phyloP scores from a whole-genome alignment of 2,888 invertebrate genomes.

The Pyrgus malvae region DNA sequence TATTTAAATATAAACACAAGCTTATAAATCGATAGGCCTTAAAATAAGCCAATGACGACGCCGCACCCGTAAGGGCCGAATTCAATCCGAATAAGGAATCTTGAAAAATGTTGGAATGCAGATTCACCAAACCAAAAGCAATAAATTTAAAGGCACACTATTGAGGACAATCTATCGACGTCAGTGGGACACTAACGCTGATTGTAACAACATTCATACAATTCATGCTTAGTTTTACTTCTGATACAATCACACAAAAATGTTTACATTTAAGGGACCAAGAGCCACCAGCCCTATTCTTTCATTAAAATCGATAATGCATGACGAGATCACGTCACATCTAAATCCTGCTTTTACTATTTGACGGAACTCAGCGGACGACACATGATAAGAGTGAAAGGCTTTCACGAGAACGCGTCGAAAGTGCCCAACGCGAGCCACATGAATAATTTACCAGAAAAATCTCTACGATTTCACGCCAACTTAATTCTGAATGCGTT shows the following conservation, averaged over 20 bases:
- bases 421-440: constrained; percentile 75
- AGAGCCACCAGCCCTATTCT: neutral
- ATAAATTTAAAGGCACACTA: constrained; percentile 9
- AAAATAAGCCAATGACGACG: neutral
- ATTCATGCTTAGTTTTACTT: neutral
- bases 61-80: neutral
- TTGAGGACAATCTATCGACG: neutral
- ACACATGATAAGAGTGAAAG: constrained; percentile 76
- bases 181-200: neutral
- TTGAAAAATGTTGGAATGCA: constrained; percentile 14
- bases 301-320: constrained; percentile 8
- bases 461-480: constrained; percentile 80
- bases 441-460: constrained; percentile 82
- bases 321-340: constrained; percentile 21
- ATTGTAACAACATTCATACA: neutral
- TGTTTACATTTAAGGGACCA: neutral
- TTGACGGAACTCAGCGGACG: constrained; percentile 27
- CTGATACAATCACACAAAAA: neutral
- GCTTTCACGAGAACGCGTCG: constrained; percentile 74
- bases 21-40: neutral
- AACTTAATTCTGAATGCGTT: constrained; percentile 76
- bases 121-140: constrained; percentile 3
- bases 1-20: too few relatives aligned
- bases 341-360: constrained; percentile 28
- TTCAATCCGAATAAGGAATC: neutral